Base-by-base conservation (phyloP, 2,797 vertebrate species). In the Lagorchestes hirsutus region DNA sequence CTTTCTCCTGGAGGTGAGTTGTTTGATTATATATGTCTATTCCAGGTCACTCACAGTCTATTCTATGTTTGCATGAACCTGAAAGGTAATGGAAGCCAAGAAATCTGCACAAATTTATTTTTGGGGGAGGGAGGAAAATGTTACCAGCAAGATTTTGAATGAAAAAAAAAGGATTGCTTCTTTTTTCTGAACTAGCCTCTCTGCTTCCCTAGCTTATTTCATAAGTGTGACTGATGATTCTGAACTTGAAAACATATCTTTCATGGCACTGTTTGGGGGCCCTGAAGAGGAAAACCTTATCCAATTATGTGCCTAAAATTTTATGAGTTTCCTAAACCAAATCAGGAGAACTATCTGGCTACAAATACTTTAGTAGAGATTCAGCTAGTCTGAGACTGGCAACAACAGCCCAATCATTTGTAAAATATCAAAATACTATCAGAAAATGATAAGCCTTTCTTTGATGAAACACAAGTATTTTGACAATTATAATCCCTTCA, bases 1-100 rank as follows among this genome's bases (percentile, higher is more conserved):
- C 94, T 93, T 97, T 98, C 94, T 93, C 96, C 28, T 96, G 93
- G 56, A 96, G 59, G 96, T 92, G 93, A 94, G 91, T 94, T 56
- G 59, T 92, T 97, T 97, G 92, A 93, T 96, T 95, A 93, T 96
- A 95, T 57, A 54, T 57, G 58, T 55, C 91, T 92, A 55, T 93
- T 94, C 94, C 0, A 11, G 62, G 92, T 95, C 91, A 93, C 93
- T 91, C 90, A 31, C 82, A 95, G 58, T 95, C 95, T 31, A 46
- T 92, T 96, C 96, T 96, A 96, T 93, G 91, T 62, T 94, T 97
- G 74, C 40, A 67, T 82, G 93, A 95, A 58, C 92, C 95, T 16
- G 74, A 95, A 94, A 94, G 93, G 50, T 94, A 55, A 95, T 55
- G 24, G 5, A 62, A 94, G 67, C 27, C 56, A 91, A 96, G 93